A percentile compares a stretch with the other conserved stretches of the same genome.
These are phyloP conservation scores for Hippolais icterina DNA, from an alignment of 2,113 vertebrate species.

Conservation along the genomic window DNA sequence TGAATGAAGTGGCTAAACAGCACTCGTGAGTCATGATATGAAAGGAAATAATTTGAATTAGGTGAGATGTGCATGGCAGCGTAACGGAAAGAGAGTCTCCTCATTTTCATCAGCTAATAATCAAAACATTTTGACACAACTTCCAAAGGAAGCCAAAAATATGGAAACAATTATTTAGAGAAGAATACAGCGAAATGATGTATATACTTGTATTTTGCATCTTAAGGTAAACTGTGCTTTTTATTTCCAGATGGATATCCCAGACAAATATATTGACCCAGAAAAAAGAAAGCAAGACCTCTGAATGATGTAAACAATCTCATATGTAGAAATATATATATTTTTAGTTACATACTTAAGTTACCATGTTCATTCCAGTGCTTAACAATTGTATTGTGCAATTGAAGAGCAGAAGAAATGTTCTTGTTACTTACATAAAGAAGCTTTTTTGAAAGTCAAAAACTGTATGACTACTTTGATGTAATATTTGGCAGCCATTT, in stretches of 20 bases:
- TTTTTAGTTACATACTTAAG: neutral
- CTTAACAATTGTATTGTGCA: neutral
- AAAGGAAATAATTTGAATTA: slow-evolving; percentile 71
- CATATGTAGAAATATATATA: neutral
- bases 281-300: neutral
- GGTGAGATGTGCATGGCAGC: slow-evolving; percentile 62
- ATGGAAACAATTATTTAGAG: slow-evolving; percentile 74
- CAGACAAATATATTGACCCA: neutral
- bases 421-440: neutral
- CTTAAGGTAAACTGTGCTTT: slow-evolving; percentile 61
- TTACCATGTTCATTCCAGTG: neutral
- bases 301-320: neutral
- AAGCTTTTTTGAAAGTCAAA: slow-evolving; percentile 14
- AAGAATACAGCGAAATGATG: slow-evolving; percentile 55
- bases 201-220: slow-evolving; percentile 58
- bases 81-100: slow-evolving; percentile 36
- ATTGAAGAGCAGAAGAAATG: slow-evolving; percentile 23
- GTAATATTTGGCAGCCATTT: neutral
- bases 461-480: neutral
- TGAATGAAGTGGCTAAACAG: slow-evolving; percentile 64
- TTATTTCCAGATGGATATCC: slow-evolving; percentile 26
- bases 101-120: slow-evolving; percentile 77
- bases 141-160: slow-evolving; percentile 69
- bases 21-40: slow-evolving; percentile 40
- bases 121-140: slow-evolving; percentile 70